Percentiles rank a stretch among this genome's conserved stretches.
Conservation (phyloP, 2,888 invertebrate genomes). For the Himalopsyche anomala region DNA sequence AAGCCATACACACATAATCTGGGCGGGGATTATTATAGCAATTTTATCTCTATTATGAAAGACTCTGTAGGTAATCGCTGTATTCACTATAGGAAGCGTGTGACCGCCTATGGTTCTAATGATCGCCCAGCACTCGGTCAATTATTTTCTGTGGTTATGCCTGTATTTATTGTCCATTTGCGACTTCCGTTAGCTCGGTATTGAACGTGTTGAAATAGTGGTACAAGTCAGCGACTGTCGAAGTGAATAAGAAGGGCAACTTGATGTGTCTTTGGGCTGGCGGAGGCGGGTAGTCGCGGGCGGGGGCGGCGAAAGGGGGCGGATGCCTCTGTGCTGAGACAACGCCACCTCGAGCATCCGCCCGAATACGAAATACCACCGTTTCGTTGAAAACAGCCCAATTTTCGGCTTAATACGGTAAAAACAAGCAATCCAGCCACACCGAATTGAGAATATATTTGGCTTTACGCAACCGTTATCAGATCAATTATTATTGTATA, state of each 20-base stretch:
- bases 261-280: slow-evolving; percentile 37
- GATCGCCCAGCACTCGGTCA: slow-evolving; percentile 29
- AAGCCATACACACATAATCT: slow-evolving; percentile 11
- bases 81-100: slow-evolving; percentile 32
- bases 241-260: slow-evolving; percentile 40
- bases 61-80: slow-evolving; percentile 28
- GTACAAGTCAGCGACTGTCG: slow-evolving; percentile 41
- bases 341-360: slow-evolving; percentile 43
- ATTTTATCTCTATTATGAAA: slow-evolving; percentile 43
- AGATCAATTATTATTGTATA: slow-evolving; percentile 38
- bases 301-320: slow-evolving; percentile 35
- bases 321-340: slow-evolving; percentile 40
- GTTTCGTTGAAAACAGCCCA: slow-evolving; percentile 35
- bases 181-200: slow-evolving; percentile 41
- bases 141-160: slow-evolving; percentile 40
- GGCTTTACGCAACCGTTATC: slow-evolving; percentile 32
- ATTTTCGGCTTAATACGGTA: slow-evolving; percentile 42
- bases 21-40: slow-evolving; percentile 42
- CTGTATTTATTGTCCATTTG: slow-evolving; percentile 43
- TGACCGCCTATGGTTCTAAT: slow-evolving; percentile 43
- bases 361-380: slow-evolving; percentile 38
- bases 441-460: slow-evolving; percentile 29
- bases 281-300: slow-evolving; percentile 31
- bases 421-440: slow-evolving; percentile 42
- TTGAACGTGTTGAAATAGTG: slow-evolving; percentile 42